phyloP scores from a whole-genome alignment of 2,888 invertebrate species.

The Pollenia griseotomentosa region DNA sequence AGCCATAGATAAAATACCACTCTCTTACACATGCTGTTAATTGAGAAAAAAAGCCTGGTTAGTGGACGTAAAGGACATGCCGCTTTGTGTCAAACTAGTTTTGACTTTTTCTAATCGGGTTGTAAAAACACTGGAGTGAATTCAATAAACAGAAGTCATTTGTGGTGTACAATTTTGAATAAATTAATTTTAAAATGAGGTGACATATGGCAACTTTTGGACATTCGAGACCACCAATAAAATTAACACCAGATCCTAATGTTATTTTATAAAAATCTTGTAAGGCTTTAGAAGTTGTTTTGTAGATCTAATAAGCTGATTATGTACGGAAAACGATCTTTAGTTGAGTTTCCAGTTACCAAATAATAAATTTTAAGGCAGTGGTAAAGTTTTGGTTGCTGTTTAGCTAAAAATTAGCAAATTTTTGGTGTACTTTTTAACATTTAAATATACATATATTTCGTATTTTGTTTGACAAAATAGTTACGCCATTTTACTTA shows the following conservation, averaged over 20 bases:
- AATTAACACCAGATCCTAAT: not conserved
- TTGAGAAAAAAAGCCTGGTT: not conserved
- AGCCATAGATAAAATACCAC: conserved; percentile 27
- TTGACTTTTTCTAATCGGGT: conserved; percentile 37
- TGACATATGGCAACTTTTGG: conserved; percentile 7
- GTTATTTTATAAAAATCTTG: not conserved
- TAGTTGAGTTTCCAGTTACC: no score
- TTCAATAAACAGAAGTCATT: conserved; percentile 59
- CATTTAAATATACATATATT: no score
- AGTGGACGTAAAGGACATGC: conserved; percentile 33
- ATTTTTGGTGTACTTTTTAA: no score
- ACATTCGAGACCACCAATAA: not conserved
- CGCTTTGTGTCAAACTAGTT: conserved; percentile 37
- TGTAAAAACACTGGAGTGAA: not conserved
- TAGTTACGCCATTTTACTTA: no score
- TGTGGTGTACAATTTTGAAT: conserved; percentile 63
- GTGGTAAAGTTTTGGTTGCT: no score
- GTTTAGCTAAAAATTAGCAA: no score
- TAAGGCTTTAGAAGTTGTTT: not conserved
- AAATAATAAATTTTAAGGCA: no score
- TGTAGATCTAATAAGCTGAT: no score
- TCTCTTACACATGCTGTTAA: conserved; percentile 34
- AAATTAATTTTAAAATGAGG: conserved; percentile 32
- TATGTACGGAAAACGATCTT: no score
- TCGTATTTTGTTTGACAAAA: no score